A percentile compares a stretch with the other conserved stretches of the same genome.
Conservation (phyloP, 2,888 invertebrate species). For the Plebejus anna region DNA sequence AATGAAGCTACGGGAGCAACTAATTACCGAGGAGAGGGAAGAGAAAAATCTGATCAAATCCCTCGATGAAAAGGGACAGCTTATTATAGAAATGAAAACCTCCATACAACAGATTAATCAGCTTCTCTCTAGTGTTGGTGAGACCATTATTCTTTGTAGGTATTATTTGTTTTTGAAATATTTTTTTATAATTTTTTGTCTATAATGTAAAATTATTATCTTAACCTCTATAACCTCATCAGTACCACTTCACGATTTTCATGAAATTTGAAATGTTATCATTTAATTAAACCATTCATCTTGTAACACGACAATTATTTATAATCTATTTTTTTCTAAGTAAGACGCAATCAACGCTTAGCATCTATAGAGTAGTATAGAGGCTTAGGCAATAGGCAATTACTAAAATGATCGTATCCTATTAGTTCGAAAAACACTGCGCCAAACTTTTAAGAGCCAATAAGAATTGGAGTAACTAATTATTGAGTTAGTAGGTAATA, state of each 20-base stretch:
- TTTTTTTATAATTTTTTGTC: not conserved
- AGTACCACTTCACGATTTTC: too few relatives aligned
- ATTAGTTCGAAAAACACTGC: too few relatives aligned
- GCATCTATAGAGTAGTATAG: too few relatives aligned
- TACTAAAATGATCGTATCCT: too few relatives aligned
- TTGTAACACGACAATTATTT: too few relatives aligned
- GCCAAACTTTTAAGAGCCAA: too few relatives aligned
- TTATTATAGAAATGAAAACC: slow-evolving; percentile 79
- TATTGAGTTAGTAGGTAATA: not conserved
- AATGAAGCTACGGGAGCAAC: slow-evolving; percentile 60
- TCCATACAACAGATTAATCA: slow-evolving; percentile 80
- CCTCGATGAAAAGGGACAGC: slow-evolving; percentile 69
- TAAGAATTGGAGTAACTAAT: not conserved
- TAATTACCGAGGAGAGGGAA: slow-evolving; percentile 64
- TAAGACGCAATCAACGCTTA: too few relatives aligned
- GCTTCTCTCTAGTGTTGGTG: slow-evolving; percentile 69
- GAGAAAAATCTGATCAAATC: slow-evolving; percentile 57
- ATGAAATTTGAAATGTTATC: too few relatives aligned
- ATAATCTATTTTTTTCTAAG: too few relatives aligned
- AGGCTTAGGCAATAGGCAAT: too few relatives aligned
- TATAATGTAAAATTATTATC: not conserved
- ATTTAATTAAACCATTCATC: too few relatives aligned
- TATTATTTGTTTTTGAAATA: not conserved
- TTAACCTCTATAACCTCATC: too few relatives aligned
- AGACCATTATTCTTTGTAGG: slow-evolving; percentile 35